phyloP scores from a whole-genome alignment of 2,888 invertebrate genomes.

The Harpalus rubripes region DNA sequence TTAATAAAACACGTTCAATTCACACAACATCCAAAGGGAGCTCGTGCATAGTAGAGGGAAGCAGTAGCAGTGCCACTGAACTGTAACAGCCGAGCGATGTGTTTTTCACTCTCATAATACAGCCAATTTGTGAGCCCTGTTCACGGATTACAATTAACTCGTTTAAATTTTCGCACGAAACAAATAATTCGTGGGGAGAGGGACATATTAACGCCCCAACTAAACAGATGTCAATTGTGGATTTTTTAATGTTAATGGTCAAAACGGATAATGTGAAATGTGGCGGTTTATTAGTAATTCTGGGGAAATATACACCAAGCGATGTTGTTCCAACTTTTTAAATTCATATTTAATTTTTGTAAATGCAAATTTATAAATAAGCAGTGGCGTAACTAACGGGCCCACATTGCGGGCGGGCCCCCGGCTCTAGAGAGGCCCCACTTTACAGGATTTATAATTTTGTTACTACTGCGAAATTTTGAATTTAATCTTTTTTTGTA shows the following conservation, averaged over 20 bases:
- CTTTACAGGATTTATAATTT: too few relatives aligned
- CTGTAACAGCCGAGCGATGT: slow-evolving; percentile 1
- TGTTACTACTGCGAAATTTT: too few relatives aligned
- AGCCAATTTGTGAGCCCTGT: slow-evolving; percentile 30
- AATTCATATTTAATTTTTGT: too few relatives aligned
- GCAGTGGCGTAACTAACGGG: too few relatives aligned
- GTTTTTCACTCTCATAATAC: slow-evolving; percentile 40
- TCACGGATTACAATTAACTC: slow-evolving; percentile 41
- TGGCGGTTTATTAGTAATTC: neutral
- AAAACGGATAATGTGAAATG: neutral
- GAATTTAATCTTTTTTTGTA: too few relatives aligned
- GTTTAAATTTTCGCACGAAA: slow-evolving; percentile 20
- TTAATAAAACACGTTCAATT: slow-evolving; percentile 50
- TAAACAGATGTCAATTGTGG: slow-evolving; percentile 5
- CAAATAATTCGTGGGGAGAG: neutral
- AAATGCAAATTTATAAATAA: too few relatives aligned
- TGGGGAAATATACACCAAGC: neutral
- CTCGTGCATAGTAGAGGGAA: neutral
- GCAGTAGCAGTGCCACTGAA: slow-evolving; percentile 9
- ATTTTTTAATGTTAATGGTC: neutral
- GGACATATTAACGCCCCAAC: slow-evolving; percentile 1
- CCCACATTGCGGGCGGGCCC: too few relatives aligned
- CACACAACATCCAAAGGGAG: slow-evolving; percentile 34
- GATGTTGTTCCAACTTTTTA: too few relatives aligned
- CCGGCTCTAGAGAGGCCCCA: too few relatives aligned